Evolutionary conservation across 2,113 vertebrate genomes (phyloP).

Genomic region (Chrysochloris asiatica): DNA sequence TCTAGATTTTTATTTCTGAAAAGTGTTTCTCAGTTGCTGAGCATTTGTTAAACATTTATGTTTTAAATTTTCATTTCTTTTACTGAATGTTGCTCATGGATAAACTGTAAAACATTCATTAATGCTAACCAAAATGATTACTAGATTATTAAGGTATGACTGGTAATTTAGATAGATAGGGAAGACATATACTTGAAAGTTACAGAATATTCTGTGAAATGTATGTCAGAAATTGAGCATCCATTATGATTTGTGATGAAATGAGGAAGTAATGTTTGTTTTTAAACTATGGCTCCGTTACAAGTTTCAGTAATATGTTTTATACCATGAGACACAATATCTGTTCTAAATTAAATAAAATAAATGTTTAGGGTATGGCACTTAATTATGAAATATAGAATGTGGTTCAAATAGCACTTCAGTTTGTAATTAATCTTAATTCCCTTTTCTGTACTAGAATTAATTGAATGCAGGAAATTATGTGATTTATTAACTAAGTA

Average conservation of each 20-base stretch:
- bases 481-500: not conserved
- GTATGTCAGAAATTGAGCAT: not conserved
- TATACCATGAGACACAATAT: not conserved
- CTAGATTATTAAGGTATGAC: not conserved
- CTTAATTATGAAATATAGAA: too few species aligned
- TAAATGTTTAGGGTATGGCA: too few species aligned
- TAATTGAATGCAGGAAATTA: not conserved
- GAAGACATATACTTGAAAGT: not conserved
- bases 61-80: constrained; percentile 42
- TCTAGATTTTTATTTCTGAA: constrained; percentile 12
- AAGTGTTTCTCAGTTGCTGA: constrained; percentile 22
- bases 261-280: not conserved
- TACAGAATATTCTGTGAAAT: not conserved
- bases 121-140: not conserved
- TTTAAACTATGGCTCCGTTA: not conserved
- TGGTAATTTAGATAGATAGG: constrained; percentile 12
- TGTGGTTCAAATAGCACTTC: too few species aligned
- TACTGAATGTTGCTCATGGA: constrained; percentile 4
- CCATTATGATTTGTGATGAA: not conserved
- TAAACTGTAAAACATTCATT: not conserved
- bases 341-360: too few species aligned
- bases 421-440: constrained; percentile 43
- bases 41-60: not conserved
- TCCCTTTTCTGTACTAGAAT: not conserved
- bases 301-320: not conserved